These are phyloP conservation scores for Barnardius zonarius DNA, from an alignment of 2,113 vertebrate genomes.

Conservation along the genomic window DNA sequence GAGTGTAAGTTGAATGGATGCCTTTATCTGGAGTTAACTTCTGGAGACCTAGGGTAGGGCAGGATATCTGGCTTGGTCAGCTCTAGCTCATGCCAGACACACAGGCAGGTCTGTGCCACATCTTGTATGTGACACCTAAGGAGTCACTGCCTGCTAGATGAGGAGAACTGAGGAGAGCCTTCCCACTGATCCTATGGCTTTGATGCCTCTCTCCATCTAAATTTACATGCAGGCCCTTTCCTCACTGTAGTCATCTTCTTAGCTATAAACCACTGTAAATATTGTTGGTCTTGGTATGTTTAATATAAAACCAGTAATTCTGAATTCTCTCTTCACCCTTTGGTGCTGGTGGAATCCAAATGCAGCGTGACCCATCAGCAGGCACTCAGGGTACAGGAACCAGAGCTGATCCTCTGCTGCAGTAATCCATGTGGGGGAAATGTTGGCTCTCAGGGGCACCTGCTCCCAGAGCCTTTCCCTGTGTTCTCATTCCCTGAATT, in stretches of 20 bases:
- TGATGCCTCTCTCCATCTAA: neutral
- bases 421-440: neutral
- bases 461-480: neutral
- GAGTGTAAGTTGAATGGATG: neutral
- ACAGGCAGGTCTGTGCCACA: neutral
- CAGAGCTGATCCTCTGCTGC: neutral
- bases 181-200: neutral
- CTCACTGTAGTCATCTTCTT: neutral
- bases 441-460: neutral
- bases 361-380: neutral
- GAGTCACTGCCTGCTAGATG: rapidly evolving
- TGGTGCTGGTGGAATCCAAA: neutral
- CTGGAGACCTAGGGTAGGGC: neutral
- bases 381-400: neutral
- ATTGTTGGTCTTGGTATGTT: neutral
- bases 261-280: neutral
- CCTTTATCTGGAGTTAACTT: neutral
- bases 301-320: rapidly evolving
- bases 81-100: rapidly evolving
- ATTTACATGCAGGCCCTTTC: neutral
- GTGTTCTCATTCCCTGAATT: neutral
- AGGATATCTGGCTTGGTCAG: neutral
- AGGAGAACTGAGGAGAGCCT: neutral
- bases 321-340: neutral
- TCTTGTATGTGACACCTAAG: rapidly evolving